These are phyloP conservation scores for Rhadinocentrus ornatus DNA, from an alignment of 2,797 vertebrate species.

Conservation along the genomic window DNA sequence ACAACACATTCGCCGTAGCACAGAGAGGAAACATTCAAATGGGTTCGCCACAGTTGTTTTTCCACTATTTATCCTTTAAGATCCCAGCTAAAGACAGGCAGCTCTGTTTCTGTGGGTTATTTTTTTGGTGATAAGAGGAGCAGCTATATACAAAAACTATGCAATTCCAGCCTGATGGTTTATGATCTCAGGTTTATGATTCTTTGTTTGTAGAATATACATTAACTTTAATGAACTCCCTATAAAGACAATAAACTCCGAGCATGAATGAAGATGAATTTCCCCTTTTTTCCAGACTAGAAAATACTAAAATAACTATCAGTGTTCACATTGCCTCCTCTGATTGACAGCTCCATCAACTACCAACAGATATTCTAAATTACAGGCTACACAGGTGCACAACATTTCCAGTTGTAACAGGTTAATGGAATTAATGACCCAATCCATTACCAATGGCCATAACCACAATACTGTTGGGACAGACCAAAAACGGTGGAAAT, in stretches of 20 bases:
- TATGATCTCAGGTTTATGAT: conserved; percentile 39
- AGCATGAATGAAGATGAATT: neutral
- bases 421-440: conserved; percentile 27
- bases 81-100: conserved; percentile 53
- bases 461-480: conserved; percentile 17
- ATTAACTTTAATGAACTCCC: too few species aligned
- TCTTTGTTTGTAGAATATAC: too few species aligned
- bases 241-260: too few species aligned
- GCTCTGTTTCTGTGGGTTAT: conserved; percentile 1
- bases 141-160: conserved; percentile 49
- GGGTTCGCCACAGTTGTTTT: conserved; percentile 65
- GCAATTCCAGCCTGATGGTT: conserved; percentile 54
- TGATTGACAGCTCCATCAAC: conserved; percentile 44
- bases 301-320: neutral
- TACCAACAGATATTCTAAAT: conserved; percentile 30
- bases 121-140: neutral
- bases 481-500: neutral
- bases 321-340: conserved; percentile 1
- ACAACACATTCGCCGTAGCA: conserved; percentile 76
- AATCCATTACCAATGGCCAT: conserved; percentile 31
- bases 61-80: conserved; percentile 67
- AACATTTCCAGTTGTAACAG: conserved; percentile 25
- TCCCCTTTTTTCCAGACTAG: neutral
- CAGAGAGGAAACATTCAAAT: conserved; percentile 64
- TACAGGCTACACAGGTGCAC: conserved; percentile 14